Base-by-base conservation (phyloP, 1,140 invertebrate species). In the Drosophila bipectinata region DNA sequence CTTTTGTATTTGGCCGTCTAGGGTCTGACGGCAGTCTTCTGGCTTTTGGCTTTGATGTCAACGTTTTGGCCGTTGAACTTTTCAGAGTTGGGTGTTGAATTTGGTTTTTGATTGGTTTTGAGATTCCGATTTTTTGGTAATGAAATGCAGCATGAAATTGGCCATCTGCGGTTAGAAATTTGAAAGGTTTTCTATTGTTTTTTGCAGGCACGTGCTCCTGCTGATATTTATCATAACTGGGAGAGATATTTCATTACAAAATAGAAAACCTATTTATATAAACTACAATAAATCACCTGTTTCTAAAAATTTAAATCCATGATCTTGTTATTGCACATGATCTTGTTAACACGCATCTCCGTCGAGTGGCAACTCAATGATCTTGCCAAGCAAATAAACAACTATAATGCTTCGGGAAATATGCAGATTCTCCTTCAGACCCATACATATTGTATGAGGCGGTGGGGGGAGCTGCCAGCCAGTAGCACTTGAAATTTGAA, bases 401-500 rank as follows among this genome's bases (percentile, higher is more conserved):
- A 78, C 71, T 64, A 64, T 73, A 67, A 77, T 84, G 67, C 63
- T 62, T 48, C 37, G 64, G 32, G 54, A 68, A 76, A 68, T 79
- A 87, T 87, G 81, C 82, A 85, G 81, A 85, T 85, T 87, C 69
- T 85, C 39, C 51, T 21, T 10, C 44, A 47, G 9, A 47, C 44
- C 10, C 9, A 21, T 21, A 7, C 26, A 28, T 6, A 28, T 28
- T 18, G 9, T 18, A 4, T 24, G 51, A 62, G 51, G 51, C n/a
- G 37, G 53, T 55, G 45, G 41, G 58, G 54, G 44, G 28, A 41
- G 30, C 26, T n/a, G 34, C 3, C 15, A 74, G 82, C 63, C 82
- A 80, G 82, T 88, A 80, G 87, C 87, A 83, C 87, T 90, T 83
- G 79, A 90, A 66, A 77, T 76, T 74, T 87, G 69, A 81, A 73